These are phyloP conservation scores for Drosophila birchii DNA, from an alignment of 2,888 invertebrate genomes.

Conservation along the genomic window DNA sequence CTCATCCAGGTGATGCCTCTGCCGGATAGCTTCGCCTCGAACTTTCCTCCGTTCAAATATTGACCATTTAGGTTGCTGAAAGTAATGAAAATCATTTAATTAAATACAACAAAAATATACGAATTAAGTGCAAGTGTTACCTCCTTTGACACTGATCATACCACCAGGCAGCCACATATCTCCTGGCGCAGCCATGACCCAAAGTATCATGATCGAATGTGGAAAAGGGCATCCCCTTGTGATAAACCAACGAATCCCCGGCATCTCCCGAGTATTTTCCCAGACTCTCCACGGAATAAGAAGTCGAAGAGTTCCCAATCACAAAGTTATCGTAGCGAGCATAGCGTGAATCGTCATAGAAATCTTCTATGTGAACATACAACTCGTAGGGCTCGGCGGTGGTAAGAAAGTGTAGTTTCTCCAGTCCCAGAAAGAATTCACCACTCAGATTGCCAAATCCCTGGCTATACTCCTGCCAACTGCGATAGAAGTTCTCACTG, in stretches of 20 bases:
- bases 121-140: constrained; percentile 72
- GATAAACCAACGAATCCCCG: constrained; percentile 89
- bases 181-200: constrained; percentile 87
- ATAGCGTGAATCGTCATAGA: constrained; percentile 86
- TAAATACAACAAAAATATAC: neutral
- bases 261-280: constrained; percentile 88
- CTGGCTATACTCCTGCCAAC: constrained; percentile 88
- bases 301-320: constrained; percentile 88
- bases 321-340: constrained; percentile 88
- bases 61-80: constrained; percentile 88
- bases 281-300: constrained; percentile 87
- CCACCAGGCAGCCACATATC: constrained; percentile 91
- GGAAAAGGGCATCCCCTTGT: constrained; percentile 89
- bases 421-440: constrained; percentile 90
- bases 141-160: constrained; percentile 89
- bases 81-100: neutral
- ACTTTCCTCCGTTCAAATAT: constrained; percentile 71
- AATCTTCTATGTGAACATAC: constrained; percentile 88
- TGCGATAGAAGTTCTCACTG: constrained; percentile 88
- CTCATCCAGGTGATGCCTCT: constrained; percentile 90
- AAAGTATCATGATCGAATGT: constrained; percentile 89
- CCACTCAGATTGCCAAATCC: constrained; percentile 89
- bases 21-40: constrained; percentile 83
- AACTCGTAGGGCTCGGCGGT: constrained; percentile 85
- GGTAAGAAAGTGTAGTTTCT: constrained; percentile 86